phyloP scores from a whole-genome alignment of 2,888 invertebrate species.

The Stenoptilia bipunctidactyla region DNA sequence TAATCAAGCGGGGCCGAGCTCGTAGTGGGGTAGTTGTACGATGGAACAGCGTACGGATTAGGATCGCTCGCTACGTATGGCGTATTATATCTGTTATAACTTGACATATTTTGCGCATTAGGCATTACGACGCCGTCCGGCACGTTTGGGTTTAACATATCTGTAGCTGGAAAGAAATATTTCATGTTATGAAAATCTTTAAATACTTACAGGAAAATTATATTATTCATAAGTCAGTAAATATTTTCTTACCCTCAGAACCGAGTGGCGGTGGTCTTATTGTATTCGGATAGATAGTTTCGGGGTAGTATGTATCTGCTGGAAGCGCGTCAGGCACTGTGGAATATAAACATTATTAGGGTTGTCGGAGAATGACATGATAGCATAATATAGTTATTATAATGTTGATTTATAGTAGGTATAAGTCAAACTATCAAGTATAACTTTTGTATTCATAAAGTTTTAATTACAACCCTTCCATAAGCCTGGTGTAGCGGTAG shows the following conservation, averaged over 20 bases:
- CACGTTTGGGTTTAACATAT: conserved; percentile 40
- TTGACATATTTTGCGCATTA: conserved; percentile 27
- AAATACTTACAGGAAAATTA: too few species aligned
- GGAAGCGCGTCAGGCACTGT: conserved; percentile 26
- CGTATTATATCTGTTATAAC: conserved; percentile 34
- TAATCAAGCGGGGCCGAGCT: conserved; percentile 20
- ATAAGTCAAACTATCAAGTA: too few species aligned
- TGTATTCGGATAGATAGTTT: conserved; percentile 70
- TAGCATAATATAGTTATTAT: too few species aligned
- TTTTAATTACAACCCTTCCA: too few species aligned
- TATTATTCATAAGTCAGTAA: too few species aligned
- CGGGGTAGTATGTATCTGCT: conserved; percentile 47
- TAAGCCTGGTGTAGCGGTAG: too few species aligned
- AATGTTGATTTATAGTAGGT: too few species aligned
- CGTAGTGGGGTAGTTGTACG: conserved; percentile 29
- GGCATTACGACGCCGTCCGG: conserved; percentile 49
- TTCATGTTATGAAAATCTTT: too few species aligned
- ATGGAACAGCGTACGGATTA: conserved; percentile 29
- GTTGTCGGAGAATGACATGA: too few species aligned
- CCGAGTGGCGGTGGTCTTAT: conserved; percentile 80
- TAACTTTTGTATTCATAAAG: too few species aligned
- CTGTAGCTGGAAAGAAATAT: conserved; percentile 41
- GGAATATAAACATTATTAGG: too few species aligned
- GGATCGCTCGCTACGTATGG: conserved; percentile 32
- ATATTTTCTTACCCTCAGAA: conserved; percentile 76